Evolutionary conservation across 2,113 vertebrate species (phyloP), one percentile per base, ranked within the genome.

Genomic region (Pedionomus torquatus): DNA sequence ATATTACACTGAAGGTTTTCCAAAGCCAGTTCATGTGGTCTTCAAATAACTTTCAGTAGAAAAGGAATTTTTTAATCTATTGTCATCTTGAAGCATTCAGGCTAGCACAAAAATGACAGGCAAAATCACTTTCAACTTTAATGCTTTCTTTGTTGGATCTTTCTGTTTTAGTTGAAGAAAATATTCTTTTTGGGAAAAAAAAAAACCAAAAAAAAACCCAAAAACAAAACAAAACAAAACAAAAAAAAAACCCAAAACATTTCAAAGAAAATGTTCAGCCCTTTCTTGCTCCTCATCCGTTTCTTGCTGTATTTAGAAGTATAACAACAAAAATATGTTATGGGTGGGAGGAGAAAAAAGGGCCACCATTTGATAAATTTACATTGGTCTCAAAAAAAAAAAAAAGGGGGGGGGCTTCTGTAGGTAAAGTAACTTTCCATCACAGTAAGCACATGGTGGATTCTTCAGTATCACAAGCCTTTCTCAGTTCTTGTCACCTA

Each of bases 401-500:
- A n/a, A n/a, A n/a, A n/a, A n/a, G n/a, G n/a, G n/a, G n/a, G n/a
- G 49, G 37, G 20, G 4, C 7, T 43, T 61, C 65, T 37, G 9
- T 48, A 64, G 15, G 8, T 78, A 69, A 81, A 92, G 80, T 11
- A 77, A 17, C 51, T 82, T 74, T 74, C 17, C 8, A 52, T 54
- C 26, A 26, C 52, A 75, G 31, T 21, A 74, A 74, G 14, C 51
- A 35, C 17, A 55, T 14, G n/a, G 12, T 64, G 16, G 4, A 58
- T 87, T 89, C 24, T 41, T 82, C 37, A 49, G 13, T 58, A 49
- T 10, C 10, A 4, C 11, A 11, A 12, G 31, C 15, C 12, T 52
- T 60, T n/a, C 37, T 61, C 0, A 0, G 7, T 48, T 9, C 25
- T 78, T 35, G 25, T 57, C n/a, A 33, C 48, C 11, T 77, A 33